Base-by-base conservation (phyloP, 2,888 invertebrate species). In the Drosophila meridiana region DNA sequence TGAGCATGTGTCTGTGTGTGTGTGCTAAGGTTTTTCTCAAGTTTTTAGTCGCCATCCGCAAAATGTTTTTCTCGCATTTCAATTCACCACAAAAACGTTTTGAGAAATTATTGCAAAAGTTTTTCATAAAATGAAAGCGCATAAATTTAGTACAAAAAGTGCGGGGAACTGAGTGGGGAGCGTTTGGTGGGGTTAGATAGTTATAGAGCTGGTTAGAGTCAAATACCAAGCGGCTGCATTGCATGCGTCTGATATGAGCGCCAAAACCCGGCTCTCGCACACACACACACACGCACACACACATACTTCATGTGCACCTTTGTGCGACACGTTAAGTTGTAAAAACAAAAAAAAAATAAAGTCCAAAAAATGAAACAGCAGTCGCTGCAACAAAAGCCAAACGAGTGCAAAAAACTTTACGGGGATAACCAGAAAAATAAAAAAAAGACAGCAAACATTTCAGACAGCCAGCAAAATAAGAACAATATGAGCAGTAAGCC, bases 21-120 rank as follows among this genome's bases (percentile, higher is more conserved):
- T 47, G 60, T 64, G 58, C 64, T 75, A 80, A 82, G 77, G 86
- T 87, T 88, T 82, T 80, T 85, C 88, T 85, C 85, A 91, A 91
- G 90, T 91, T 91, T 91, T 89, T 91, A 88, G 91, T 91, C 91
- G 91, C 91, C 91, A 91, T 91, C 91, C 91, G 90, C 89, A 91
- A 90, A 91, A 91, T 91, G 90, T 91, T 91, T 91, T 91, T 87
- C 87, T 91, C 90, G 85, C 91, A 90, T 89, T 91, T 91, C 91
- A 90, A 91, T 91, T 91, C 91, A 90, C 91, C 91, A 85, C 91
- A 91, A 91, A 91, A 91, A 91, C 91, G 90, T 91, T 89, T 91
- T 90, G 85, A 91, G 89, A 91, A 91, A 91, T 91, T 91, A 91
- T 91, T 91, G 90, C 91, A 84, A 91, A 91, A 91, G 91, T 91